Evolutionary conservation across 2,113 vertebrate species (phyloP).

Genomic region (Ictidomys tridecemlineatus): DNA sequence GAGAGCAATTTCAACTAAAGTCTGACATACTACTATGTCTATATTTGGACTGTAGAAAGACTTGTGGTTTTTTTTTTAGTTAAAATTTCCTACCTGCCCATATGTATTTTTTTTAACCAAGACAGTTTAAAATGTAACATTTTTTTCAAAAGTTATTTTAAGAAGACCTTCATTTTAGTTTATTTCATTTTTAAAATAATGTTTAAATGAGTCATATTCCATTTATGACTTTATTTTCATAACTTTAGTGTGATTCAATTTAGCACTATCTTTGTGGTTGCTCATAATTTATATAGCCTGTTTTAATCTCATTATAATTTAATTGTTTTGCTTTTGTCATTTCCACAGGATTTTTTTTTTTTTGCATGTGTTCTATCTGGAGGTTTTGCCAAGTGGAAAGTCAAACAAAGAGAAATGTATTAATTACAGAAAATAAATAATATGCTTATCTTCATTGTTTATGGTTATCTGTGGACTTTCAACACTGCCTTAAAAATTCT

Average conservation of each 20-base stretch:
- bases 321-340: slow-evolving; percentile 73
- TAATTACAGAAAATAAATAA: slow-evolving; percentile 54
- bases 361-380: slow-evolving; percentile 55
- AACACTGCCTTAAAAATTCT: background rate
- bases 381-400: slow-evolving; percentile 62
- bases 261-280: slow-evolving; percentile 61
- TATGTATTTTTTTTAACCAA: slow-evolving; percentile 61
- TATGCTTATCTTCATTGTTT: background rate
- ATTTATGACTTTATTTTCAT: slow-evolving; percentile 72
- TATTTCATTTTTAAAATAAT: slow-evolving; percentile 71
- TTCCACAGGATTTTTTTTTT: background rate
- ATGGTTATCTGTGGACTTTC: slow-evolving; percentile 42
- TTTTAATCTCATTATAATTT: slow-evolving; percentile 68
- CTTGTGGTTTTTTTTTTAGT: slow-evolving; percentile 65
- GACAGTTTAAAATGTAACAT: slow-evolving; percentile 65
- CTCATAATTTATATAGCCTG: slow-evolving; percentile 36
- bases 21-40: slow-evolving; percentile 21
- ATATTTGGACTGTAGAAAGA: slow-evolving; percentile 66
- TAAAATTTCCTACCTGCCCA: slow-evolving; percentile 73
- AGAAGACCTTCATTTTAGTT: slow-evolving; percentile 60
- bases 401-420: slow-evolving; percentile 63
- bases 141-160: slow-evolving; percentile 68
- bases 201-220: slow-evolving; percentile 70
- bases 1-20: slow-evolving; percentile 56
- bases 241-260: slow-evolving; percentile 68